Evolutionary conservation across 2,888 invertebrate species (phyloP).

Genomic region (Ichneumon xanthorius): DNA sequence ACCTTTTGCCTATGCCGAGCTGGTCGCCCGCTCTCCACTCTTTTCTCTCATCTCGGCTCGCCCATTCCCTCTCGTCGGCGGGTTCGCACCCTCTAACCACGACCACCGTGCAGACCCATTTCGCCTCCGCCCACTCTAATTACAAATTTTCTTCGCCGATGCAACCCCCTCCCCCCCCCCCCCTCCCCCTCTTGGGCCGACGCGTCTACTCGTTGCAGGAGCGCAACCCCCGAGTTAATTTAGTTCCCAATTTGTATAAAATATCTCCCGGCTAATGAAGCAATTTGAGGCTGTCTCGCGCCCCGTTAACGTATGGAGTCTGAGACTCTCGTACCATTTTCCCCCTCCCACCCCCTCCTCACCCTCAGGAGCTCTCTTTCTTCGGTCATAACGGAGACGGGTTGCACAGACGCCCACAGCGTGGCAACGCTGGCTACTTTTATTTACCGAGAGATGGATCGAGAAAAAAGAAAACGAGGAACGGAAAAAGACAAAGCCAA

Average conservation of each 20-base stretch:
- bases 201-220: slow-evolving; percentile 56
- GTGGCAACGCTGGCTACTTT: slow-evolving; percentile 31
- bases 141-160: slow-evolving; percentile 69
- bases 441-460: slow-evolving; percentile 35
- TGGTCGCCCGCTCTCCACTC: background rate
- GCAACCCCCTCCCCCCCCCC: slow-evolving; percentile 51
- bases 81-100: slow-evolving; percentile 59
- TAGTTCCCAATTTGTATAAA: slow-evolving; percentile 84
- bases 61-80: slow-evolving; percentile 26
- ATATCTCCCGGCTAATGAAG: slow-evolving; percentile 84
- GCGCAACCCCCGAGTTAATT: slow-evolving; percentile 76
- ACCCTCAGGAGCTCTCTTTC: slow-evolving; percentile 2
- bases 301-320: slow-evolving; percentile 82
- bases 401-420: slow-evolving; percentile 6
- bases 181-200: slow-evolving; percentile 12
- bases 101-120: slow-evolving; percentile 60
- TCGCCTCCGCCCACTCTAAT: slow-evolving; percentile 68
- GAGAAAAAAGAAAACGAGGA: background rate
- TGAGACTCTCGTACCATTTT: slow-evolving; percentile 70
- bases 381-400: slow-evolving; percentile 26
- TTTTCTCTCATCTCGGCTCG: slow-evolving; percentile 46
- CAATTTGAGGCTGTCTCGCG: slow-evolving; percentile 84
- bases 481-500: background rate
- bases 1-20: slow-evolving; percentile 45
- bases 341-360: background rate